phyloP scores from a whole-genome alignment of 2,797 vertebrate genomes.

The Hemibagrus guttatus region DNA sequence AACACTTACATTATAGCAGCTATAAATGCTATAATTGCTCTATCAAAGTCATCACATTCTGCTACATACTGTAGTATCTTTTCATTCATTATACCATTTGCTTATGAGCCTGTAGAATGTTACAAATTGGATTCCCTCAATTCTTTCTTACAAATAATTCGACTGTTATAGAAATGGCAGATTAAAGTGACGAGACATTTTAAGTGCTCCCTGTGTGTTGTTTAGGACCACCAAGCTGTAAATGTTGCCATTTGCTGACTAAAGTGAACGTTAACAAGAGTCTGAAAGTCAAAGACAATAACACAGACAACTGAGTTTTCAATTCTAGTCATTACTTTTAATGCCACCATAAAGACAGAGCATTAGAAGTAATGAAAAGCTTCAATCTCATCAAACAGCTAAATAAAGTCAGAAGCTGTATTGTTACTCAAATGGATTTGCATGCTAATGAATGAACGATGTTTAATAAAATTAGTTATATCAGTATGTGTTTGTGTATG shows the following conservation, averaged over 20 bases:
- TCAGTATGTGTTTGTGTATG: neutral
- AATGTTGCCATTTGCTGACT: slow-evolving; percentile 18
- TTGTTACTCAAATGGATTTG: neutral
- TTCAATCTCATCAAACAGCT: slow-evolving; percentile 8
- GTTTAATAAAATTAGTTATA: neutral
- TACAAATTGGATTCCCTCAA: neutral
- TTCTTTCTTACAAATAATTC: neutral
- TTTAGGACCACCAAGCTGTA: slow-evolving; percentile 3
- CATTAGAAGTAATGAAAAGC: slow-evolving; percentile 29
- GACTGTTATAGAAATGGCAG: neutral
- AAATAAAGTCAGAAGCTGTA: neutral
- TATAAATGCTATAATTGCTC: neutral
- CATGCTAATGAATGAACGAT: neutral
- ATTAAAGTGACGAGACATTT: neutral
- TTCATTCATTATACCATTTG: neutral
- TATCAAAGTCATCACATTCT: neutral
- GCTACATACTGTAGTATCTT: neutral
- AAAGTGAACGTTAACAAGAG: neutral
- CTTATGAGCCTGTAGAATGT: neutral
- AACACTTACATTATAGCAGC: neutral
- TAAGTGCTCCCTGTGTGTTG: neutral
- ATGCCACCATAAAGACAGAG: slow-evolving; percentile 7
- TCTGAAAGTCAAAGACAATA: slow-evolving; percentile 23
- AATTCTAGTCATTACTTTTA: slow-evolving; percentile 4
- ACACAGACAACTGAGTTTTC: slow-evolving; percentile 22